A percentile compares a stretch with the other conserved stretches of the same genome.
phyloP scores from a whole-genome alignment of 1,140 invertebrate species.

The Sinonovacula constricta region DNA sequence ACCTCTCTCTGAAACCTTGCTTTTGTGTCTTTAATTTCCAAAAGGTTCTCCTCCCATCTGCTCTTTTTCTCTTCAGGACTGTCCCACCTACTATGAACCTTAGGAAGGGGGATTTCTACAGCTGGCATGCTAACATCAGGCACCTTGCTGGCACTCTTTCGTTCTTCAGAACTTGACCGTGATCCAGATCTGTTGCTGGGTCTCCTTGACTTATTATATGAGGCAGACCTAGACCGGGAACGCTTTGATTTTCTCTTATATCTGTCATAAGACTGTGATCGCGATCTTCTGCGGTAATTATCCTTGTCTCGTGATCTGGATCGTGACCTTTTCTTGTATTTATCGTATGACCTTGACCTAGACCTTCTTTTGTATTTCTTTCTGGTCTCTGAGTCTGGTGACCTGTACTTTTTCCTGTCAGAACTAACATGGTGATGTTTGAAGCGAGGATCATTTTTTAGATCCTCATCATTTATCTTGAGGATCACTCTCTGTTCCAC shows the following conservation, averaged over 20 bases:
- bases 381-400: background rate
- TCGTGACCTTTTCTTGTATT: conserved; percentile 15
- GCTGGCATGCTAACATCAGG: too few species aligned
- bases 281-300: background rate
- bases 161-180: background rate
- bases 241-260: too few species aligned
- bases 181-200: conserved; percentile 15
- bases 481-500: background rate
- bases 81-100: conserved; percentile 25
- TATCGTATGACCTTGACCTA: background rate
- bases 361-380: conserved; percentile 22
- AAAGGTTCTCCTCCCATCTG: conserved; percentile 6
- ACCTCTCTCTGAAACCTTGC: conserved; percentile 13
- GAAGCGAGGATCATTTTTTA: conserved; percentile 8
- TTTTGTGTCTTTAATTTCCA: too few species aligned
- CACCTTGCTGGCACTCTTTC: too few species aligned
- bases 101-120: too few species aligned
- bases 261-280: conserved; percentile 34
- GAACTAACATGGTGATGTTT: conserved; percentile 8
- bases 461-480: conserved; percentile 1
- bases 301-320: conserved; percentile 19
- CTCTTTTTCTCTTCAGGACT: conserved; percentile 37
- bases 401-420: background rate
- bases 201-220: too few species aligned
- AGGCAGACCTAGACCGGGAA: too few species aligned